phyloP scores from a whole-genome alignment of 2,113 vertebrate species.

The Orycteropus afer region DNA sequence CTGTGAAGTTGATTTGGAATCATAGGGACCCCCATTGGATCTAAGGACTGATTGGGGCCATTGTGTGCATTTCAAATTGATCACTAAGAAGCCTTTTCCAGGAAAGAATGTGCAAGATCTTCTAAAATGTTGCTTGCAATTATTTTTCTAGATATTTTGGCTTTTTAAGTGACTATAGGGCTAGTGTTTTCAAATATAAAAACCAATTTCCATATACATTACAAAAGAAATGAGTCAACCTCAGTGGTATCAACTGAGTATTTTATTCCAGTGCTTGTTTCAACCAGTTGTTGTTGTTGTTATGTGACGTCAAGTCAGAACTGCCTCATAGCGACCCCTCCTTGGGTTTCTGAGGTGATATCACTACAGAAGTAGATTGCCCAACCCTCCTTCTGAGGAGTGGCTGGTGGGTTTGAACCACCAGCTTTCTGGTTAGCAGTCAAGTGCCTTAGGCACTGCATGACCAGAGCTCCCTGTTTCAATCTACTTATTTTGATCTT shows the following conservation, averaged over 20 bases:
- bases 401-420: too few species aligned
- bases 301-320: too few species aligned
- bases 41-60: background rate
- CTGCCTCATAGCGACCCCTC: too few species aligned
- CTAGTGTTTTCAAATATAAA: background rate
- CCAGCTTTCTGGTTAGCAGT: too few species aligned
- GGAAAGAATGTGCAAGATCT: background rate
- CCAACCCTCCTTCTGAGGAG: too few species aligned
- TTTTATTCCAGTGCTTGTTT: constrained; percentile 19
- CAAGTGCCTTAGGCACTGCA: too few species aligned
- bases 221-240: constrained; percentile 30
- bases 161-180: constrained; percentile 13
- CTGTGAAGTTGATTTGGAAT: background rate
- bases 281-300: too few species aligned
- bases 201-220: background rate
- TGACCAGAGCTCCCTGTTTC: too few species aligned
- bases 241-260: constrained; percentile 17
- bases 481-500: constrained; percentile 46
- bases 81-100: background rate
- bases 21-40: too few species aligned
- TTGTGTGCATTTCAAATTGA: background rate
- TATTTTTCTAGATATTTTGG: background rate
- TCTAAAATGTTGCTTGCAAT: background rate
- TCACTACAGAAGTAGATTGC: too few species aligned
- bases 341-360: too few species aligned